Evolutionary conservation across 2,888 invertebrate species (phyloP), one percentile per base, ranked within the genome.

Genomic region (Sarcophaga carnaria): DNA sequence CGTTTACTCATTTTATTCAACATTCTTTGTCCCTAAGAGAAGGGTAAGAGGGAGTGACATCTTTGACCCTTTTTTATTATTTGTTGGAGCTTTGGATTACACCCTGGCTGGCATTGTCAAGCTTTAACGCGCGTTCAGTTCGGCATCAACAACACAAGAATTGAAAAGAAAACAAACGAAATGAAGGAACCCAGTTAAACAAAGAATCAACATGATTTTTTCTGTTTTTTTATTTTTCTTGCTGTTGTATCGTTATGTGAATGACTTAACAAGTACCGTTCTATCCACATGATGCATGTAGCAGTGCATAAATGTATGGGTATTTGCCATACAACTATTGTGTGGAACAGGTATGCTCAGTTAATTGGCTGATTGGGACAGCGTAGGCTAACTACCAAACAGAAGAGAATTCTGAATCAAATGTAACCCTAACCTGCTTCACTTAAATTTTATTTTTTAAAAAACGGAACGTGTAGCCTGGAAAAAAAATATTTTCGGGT

Each of bases 261-360:
- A 83, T 83, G 79, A 80, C 75, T 80, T 80, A 76, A 80, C 80
- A 80, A 70, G 71, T 84, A 84, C 84, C 75, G 84, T 84, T 84
- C 79, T 69, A 74, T 69, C 27, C 45, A 79, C 72, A 47, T 74
- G 72, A 74, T 66, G 72, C 60, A 78, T 80, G 59, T 64, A 20
- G 0, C 8, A 66, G 3, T 27, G n/a, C n/a, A n/a, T n/a, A n/a
- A n/a, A n/a, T n/a, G n/a, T n/a, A n/a, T n/a, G n/a, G n/a, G n/a
- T n/a, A n/a, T n/a, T n/a, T n/a, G n/a, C n/a, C n/a, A n/a, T n/a
- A n/a, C n/a, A n/a, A n/a, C n/a, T 4, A 25, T 20, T 45, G 37
- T 17, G 45, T 22, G 4, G 8, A 69, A 25, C 5, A 37, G 2
- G 37, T 37, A 8, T 37, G 8, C 37, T 37, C 37, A 37, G 8